These are phyloP conservation scores for Ichneumoninae sp. DNA, from an alignment of 2,888 invertebrate species.

Conservation along the genomic window DNA sequence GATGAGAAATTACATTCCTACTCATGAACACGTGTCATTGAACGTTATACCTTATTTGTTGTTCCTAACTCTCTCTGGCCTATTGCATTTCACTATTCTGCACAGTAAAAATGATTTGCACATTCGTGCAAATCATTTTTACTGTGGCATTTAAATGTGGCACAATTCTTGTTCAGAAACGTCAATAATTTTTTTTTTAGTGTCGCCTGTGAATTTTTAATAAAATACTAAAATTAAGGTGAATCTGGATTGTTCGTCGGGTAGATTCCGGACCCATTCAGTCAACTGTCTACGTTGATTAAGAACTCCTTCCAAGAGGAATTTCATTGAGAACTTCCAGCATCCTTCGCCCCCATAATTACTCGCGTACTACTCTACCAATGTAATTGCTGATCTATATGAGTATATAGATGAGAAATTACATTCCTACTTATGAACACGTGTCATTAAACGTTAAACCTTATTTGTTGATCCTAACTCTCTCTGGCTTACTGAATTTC, in stretches of 20 bases:
- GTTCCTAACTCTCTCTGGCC: conserved; percentile 26
- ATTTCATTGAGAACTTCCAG: conserved; percentile 38
- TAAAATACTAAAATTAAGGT: too few relatives aligned
- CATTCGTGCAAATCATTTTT: too few relatives aligned
- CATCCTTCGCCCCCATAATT: background rate
- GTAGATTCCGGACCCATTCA: conserved; percentile 30
- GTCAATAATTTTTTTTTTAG: too few relatives aligned
- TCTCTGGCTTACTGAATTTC: conserved; percentile 36
- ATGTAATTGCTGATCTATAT: background rate
- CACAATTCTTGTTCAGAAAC: too few relatives aligned
- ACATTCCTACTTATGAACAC: conserved; percentile 12
- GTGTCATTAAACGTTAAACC: conserved; percentile 28
- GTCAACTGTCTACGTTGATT: background rate
- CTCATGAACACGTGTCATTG: conserved; percentile 35
- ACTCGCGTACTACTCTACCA: too few relatives aligned
- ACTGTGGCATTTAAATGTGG: too few relatives aligned
- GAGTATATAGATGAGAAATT: too few relatives aligned
- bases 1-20: background rate
- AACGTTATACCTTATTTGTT: conserved; percentile 6
- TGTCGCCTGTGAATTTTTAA: too few relatives aligned
- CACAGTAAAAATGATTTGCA: too few relatives aligned
- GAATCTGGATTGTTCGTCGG: too few relatives aligned
- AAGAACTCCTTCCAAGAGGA: background rate
- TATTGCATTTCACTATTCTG: conserved; percentile 19
- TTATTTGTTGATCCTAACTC: background rate